Evolutionary conservation across 2,888 invertebrate genomes (phyloP).

Genomic region (Sipunculus nudus): DNA sequence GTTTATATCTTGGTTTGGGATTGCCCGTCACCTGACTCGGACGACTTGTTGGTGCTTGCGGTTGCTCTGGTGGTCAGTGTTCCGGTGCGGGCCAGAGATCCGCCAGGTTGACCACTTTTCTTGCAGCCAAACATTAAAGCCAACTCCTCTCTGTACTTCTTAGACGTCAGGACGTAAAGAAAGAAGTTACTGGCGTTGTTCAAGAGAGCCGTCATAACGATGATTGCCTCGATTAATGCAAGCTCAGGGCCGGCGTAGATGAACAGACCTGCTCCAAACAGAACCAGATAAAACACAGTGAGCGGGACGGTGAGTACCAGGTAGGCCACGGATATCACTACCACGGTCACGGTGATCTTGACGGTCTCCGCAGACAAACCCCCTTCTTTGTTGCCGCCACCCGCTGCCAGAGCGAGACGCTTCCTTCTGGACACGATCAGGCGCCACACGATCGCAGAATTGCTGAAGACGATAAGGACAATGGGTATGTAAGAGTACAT

Average conservation of each 20-base stretch:
- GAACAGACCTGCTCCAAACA: slow-evolving; percentile 21
- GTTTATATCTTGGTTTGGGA: too few relatives aligned
- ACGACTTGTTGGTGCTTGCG: too few relatives aligned
- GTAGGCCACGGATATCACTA: slow-evolving; percentile 20
- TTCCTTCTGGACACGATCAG: not conserved
- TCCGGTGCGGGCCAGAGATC: too few relatives aligned
- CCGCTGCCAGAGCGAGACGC: slow-evolving; percentile 4
- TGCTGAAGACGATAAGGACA: slow-evolving; percentile 12
- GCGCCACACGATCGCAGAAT: slow-evolving; percentile 14
- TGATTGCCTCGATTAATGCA: not conserved
- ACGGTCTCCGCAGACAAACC: not conserved
- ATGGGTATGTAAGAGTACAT: slow-evolving; percentile 27
- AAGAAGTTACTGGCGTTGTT: too few relatives aligned
- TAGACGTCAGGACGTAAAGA: too few relatives aligned
- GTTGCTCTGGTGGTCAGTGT: too few relatives aligned
- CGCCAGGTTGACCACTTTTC: too few relatives aligned
- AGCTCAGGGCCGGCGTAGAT: slow-evolving; percentile 5
- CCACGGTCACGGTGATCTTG: slow-evolving; percentile 17
- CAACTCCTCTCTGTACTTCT: too few relatives aligned
- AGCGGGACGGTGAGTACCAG: slow-evolving; percentile 27
- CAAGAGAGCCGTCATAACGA: too few relatives aligned
- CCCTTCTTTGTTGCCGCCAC: not conserved
- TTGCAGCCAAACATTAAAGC: too few relatives aligned
- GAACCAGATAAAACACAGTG: slow-evolving; percentile 21
- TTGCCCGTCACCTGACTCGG: too few relatives aligned